Conservation (phyloP, 1,140 invertebrate genomes). For the Diorhabda elongata region DNA sequence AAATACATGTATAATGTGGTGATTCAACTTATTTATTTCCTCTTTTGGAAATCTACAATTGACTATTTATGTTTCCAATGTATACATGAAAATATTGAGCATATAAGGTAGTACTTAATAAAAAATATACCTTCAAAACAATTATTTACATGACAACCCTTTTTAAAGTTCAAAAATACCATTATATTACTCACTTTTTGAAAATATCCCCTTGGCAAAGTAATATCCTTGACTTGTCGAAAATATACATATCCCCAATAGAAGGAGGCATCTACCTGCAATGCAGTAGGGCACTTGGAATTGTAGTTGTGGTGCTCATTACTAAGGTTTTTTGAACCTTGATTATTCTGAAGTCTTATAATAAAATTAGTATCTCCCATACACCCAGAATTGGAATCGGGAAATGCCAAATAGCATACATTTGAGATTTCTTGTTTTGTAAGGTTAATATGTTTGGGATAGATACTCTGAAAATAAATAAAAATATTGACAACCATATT, state of each 20-base stretch:
- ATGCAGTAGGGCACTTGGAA: conserved; percentile 63
- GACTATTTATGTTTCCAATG: no score
- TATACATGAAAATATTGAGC: no score
- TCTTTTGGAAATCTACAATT: no score
- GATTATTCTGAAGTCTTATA: conserved; percentile 65
- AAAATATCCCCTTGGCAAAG: conserved; percentile 93
- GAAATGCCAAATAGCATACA: conserved; percentile 97
- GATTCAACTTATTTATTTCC: no score
- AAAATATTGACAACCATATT: neutral
- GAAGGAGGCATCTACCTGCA: conserved; percentile 74
- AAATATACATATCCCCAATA: conserved; percentile 98
- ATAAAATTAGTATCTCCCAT: conserved; percentile 98
- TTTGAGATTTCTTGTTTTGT: conserved; percentile 93
- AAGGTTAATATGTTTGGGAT: conserved; percentile 76
- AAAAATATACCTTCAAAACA: no score
- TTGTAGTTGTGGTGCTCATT: conserved; percentile 63
- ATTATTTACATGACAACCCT: no score
- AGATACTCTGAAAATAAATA: conserved; percentile 65
- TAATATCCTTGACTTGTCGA: conserved; percentile 92
- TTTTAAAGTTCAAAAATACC: neutral
- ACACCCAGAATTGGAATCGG: conserved; percentile 97
- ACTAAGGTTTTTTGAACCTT: conserved; percentile 46
- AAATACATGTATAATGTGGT: no score
- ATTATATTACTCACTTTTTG: conserved; percentile 73
- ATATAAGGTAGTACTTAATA: no score